phyloP scores from a whole-genome alignment of 2,888 invertebrate species.

The Limnephilus auricula region DNA sequence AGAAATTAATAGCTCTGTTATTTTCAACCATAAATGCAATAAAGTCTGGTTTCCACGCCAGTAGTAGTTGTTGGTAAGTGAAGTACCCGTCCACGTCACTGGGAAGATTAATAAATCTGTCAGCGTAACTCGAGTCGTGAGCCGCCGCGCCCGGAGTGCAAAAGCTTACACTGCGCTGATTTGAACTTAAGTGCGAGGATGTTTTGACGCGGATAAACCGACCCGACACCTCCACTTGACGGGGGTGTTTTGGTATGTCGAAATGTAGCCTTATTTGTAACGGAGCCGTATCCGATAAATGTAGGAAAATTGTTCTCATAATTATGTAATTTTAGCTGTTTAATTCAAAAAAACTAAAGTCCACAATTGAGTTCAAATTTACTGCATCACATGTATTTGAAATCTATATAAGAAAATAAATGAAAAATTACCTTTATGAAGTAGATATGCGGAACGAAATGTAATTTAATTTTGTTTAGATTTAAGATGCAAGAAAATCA shows the following conservation, averaged over 20 bases:
- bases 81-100: neutral
- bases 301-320: neutral
- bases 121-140: neutral
- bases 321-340: neutral
- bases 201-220: neutral
- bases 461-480: too few relatives aligned
- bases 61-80: neutral
- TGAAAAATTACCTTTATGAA: too few relatives aligned
- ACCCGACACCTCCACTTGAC: neutral
- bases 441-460: too few relatives aligned
- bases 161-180: slow-evolving; percentile 2
- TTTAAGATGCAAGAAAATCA: too few relatives aligned
- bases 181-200: slow-evolving; percentile 2
- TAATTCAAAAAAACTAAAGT: too few relatives aligned
- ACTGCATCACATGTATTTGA: too few relatives aligned
- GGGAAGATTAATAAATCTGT: neutral
- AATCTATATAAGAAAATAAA: too few relatives aligned
- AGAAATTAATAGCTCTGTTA: neutral
- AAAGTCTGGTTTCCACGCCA: neutral
- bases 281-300: neutral
- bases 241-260: neutral
- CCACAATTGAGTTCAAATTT: too few relatives aligned
- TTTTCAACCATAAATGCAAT: neutral
- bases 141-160: neutral
- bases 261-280: neutral